Evolutionary conservation across 1,140 invertebrate species (phyloP).

Genomic region (Leucophenga varia): DNA sequence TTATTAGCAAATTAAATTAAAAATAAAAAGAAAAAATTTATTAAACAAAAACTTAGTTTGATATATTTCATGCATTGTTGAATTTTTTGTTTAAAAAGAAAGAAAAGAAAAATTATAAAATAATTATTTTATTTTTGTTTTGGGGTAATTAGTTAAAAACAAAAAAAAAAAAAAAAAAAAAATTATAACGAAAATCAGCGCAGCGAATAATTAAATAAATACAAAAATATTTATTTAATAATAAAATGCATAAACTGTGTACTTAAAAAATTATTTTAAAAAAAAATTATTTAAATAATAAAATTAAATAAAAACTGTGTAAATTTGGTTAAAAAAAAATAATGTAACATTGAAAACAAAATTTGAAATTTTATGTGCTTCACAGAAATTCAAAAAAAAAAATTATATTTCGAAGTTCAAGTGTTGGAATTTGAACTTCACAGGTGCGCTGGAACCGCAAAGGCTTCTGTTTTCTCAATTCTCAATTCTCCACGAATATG

Average conservation of each 20-base stretch:
- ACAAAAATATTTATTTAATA: constrained; percentile 17
- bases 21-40: constrained; percentile 11
- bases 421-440: too few species aligned
- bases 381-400: too few species aligned
- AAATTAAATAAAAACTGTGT: constrained; percentile 8
- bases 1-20: constrained; percentile 18
- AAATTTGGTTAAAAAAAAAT: constrained; percentile 14
- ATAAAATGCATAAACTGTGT: constrained; percentile 13
- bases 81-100: constrained; percentile 32
- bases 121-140: constrained; percentile 25
- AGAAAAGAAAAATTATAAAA: not conserved
- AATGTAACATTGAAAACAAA: not conserved
- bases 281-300: constrained; percentile 21
- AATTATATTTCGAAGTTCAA: too few species aligned
- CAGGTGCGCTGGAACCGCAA: too few species aligned
- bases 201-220: constrained; percentile 40
- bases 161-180: constrained; percentile 28
- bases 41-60: constrained; percentile 5
- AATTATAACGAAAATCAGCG: constrained; percentile 40
- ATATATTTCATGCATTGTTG: not conserved
- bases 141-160: constrained; percentile 25
- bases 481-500: too few species aligned
- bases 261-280: constrained; percentile 28
- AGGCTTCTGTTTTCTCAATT: too few species aligned
- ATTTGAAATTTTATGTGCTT: too few species aligned